Base-by-base conservation (phyloP, 92 coral and sea anemone species). In the Hydrozoanthus gracilis region DNA sequence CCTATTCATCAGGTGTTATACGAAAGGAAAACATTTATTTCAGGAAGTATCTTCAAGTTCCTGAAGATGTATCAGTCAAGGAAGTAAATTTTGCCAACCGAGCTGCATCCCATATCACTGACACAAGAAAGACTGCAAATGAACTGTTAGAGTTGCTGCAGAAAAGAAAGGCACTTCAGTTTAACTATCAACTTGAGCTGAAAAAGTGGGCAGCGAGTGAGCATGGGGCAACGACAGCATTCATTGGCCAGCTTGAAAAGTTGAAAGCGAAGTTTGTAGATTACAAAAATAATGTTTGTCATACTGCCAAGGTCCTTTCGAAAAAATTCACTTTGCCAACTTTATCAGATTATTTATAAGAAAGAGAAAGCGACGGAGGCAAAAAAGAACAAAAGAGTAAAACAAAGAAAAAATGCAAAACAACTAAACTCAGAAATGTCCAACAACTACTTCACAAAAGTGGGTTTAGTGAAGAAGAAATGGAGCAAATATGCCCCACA, bases 21-120 rank as follows among this genome's bases (percentile, higher is more conserved):
- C 88, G 73, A 7, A 84, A 84, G 76, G 88, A 84, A 68, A 84
- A 15, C 3, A 73, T 73, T 67, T 84, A 1, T 55, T 51, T 54
- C 48, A 55, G 71, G 4, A 73, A 84, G 68, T 58, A 56, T 56
- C 49, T 35, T 67, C 75, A 71, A 73, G 76, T 84, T 35, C 88
- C 80, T 64, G 87, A 84, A 47, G 55, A 84, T 72, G 68, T 70
- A 72, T 71, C 71, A 0, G 58, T 84, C 46, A 71, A 54, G 75
- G 82, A 85, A 73, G 82, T 85, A 71, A 60, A 49, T 85, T 85
- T 85, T 85, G 88, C 73, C 66, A 85, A 85, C 82, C 64, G 82
- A 73, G 88, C 82, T 71, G 74, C 72, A 68, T 68, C 54, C 11
- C 82, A 74, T 51, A 60, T 85, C 68, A 73, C 67, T 4, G 7